Evolutionary conservation across 2,113 vertebrate genomes (phyloP), one percentile per base, ranked within the genome.

Genomic region (Misgurnus anguillicaudatus): DNA sequence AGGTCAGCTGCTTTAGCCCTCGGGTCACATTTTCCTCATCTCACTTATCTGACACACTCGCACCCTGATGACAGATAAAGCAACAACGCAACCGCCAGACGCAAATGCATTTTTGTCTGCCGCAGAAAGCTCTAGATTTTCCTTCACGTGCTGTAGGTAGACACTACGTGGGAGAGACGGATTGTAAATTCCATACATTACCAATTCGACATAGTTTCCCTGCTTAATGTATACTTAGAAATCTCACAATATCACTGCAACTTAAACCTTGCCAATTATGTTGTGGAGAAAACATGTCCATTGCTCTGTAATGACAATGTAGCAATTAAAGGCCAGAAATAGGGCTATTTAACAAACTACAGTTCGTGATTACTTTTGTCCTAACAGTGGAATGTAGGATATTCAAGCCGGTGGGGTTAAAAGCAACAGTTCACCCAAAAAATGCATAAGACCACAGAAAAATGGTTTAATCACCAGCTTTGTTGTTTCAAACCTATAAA

Each of bases 21-120:
- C 39, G 41, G 21, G 36, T 71, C 41, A 41, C 67, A 68, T 80
- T 60, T 38, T 16, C 62, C 9, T 10, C 31, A 58, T 68, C 71
- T 76, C 74, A 76, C 74, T 4, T 76, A 63, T 65, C 42, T 53
- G 74, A 81, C 63, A 81, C 75, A 60, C 76, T 84, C 75, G 31
- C 79, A 84, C 79, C 76, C 65, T 39, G 45, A 81, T 65, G 83
- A 55, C 79, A 84, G 76, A 24, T 64, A 79, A 84, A 65, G 53
- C 47, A 63, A 71, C 63, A 73, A 53, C 16, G 0, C 17, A 76
- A 39, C 73, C 19, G 39, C 31, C 78, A 74, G 77, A 80, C 66
- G 39, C 75, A 84, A 84, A 84, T 21, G 77, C 24, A 65, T 78
- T 80, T 58, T 42, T 68, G 47, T 74, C 36, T 73, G 47, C 75